Percentiles rank a stretch among this genome's conserved stretches.
phyloP scores from a whole-genome alignment of 2,797 vertebrate genomes.

The Siniperca scherzeri region DNA sequence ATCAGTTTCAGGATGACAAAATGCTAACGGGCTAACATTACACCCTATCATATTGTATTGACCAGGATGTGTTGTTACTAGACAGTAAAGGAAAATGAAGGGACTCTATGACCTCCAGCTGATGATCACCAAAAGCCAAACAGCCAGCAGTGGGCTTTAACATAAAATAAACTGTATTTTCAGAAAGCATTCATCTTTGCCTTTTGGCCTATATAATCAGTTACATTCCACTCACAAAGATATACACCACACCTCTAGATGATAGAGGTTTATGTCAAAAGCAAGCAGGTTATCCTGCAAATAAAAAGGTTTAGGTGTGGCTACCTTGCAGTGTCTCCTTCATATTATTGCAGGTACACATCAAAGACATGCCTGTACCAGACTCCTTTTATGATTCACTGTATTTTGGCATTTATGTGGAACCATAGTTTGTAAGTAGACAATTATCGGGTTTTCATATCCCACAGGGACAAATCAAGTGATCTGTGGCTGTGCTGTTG shows the following conservation, averaged over 20 bases:
- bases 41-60: slow-evolving; percentile 23
- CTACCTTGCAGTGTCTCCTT: slow-evolving; percentile 25
- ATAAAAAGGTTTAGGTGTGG: slow-evolving; percentile 47
- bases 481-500: slow-evolving; percentile 24
- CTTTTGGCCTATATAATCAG: not conserved
- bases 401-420: not conserved
- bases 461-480: slow-evolving; percentile 21
- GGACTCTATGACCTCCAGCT: slow-evolving; percentile 19
- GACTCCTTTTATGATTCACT: not conserved
- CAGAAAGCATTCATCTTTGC: not conserved
- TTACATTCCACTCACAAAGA: not conserved
- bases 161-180: not conserved
- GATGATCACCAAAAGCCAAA: not conserved
- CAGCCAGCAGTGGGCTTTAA: not conserved
- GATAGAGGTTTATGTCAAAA: not conserved
- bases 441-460: not conserved
- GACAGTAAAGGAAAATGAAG: slow-evolving; percentile 9
- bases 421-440: not conserved
- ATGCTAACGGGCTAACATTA: slow-evolving; percentile 76
- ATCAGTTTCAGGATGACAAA: slow-evolving; percentile 49
- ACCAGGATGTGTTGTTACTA: slow-evolving; percentile 42
- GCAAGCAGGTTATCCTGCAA: not conserved
- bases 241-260: not conserved
- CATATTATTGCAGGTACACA: slow-evolving; percentile 25
- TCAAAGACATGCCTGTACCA: slow-evolving; percentile 10